Base-by-base conservation (phyloP, 2,113 vertebrate species). In the Notarius quadriscutis region DNA sequence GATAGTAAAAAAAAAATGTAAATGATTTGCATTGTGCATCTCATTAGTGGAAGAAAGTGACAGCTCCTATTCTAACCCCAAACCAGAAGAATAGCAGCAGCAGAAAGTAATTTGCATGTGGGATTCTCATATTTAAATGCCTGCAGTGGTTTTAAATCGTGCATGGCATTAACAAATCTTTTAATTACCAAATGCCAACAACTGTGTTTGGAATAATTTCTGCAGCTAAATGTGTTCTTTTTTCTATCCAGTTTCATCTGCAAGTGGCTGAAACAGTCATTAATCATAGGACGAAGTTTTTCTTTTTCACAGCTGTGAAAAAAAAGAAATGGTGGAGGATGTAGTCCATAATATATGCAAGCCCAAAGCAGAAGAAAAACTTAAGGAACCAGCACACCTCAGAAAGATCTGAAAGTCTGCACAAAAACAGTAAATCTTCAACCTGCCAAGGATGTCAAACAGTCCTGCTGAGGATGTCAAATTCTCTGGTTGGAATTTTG, bases 111-210 rank as follows among this genome's bases (percentile, higher is more conserved):
- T 95, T 95, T 93, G 91, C 92, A 94, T 93, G 92, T 90, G 92
- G 93, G 93, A 93, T 94, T 93, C 93, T 84, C 80, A 90, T 92
- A 90, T 91, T 84, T 90, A 93, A 94, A 93, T 87, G 93, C 93
- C 93, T 81, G 88, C 91, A 93, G 93, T 93, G 93, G 62, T 93
- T 95, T 94, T 93, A 93, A 94, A 95, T 94, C 93, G 92, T 89
- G 91, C 91, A 60, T 87, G 50, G 83, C 93, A 95, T 95, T 95
- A 94, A 93, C 92, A 94, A 92, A 94, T 94, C 90, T 94, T 95
- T 94, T 95, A 94, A 95, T 95, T 95, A 95, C 91, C 91, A 91
- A 93, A 93, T 93, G 93, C 94, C 93, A 93, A 94, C 93, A 93
- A 91, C 90, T 90, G 92, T 89, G 87, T 93, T 92, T 91, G 86